Conservation (phyloP, 2,113 vertebrate species). For the Myrmecobius fasciatus region DNA sequence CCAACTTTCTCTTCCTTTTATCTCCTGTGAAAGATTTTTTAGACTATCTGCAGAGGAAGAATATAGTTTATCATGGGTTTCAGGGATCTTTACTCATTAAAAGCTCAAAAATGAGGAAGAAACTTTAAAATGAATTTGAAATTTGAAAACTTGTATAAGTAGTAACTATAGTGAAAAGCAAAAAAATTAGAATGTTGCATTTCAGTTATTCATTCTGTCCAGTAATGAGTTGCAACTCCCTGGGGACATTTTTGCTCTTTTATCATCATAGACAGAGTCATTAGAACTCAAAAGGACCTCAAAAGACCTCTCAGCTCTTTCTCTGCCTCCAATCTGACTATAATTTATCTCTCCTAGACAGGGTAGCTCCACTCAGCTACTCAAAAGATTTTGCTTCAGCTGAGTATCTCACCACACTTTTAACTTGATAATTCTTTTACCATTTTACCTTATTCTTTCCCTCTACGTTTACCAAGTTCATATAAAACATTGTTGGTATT, state of each 20-base stretch:
- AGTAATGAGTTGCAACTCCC: neutral
- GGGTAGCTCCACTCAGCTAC: neutral
- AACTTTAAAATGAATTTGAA: slow-evolving; percentile 38
- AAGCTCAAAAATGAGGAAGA: slow-evolving; percentile 48
- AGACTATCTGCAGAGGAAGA: slow-evolving; percentile 7
- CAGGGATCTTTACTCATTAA: slow-evolving; percentile 52
- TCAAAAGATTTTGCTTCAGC: slow-evolving; percentile 33
- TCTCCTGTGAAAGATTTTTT: slow-evolving; percentile 38
- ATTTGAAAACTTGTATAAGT: neutral
- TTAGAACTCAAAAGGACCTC: neutral
- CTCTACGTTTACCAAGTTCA: neutral
- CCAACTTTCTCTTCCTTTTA: neutral
- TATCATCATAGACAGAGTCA: neutral
- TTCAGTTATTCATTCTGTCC: slow-evolving; percentile 25
- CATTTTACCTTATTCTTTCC: slow-evolving; percentile 47
- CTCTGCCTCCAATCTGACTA: slow-evolving; percentile 31
- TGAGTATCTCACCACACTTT: slow-evolving; percentile 36
- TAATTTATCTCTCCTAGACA: slow-evolving; percentile 31
- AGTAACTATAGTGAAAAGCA: slow-evolving; percentile 1
- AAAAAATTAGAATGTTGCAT: neutral
- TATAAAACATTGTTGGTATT: neutral
- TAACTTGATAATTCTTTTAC: slow-evolving; percentile 46
- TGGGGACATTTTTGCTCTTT: slow-evolving; percentile 10
- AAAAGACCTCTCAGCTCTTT: slow-evolving; percentile 23
- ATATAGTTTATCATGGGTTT: slow-evolving; percentile 21